These are phyloP conservation scores for Chelidonichthys spinosus DNA, from an alignment of 2,797 vertebrate genomes.

Conservation along the genomic window DNA sequence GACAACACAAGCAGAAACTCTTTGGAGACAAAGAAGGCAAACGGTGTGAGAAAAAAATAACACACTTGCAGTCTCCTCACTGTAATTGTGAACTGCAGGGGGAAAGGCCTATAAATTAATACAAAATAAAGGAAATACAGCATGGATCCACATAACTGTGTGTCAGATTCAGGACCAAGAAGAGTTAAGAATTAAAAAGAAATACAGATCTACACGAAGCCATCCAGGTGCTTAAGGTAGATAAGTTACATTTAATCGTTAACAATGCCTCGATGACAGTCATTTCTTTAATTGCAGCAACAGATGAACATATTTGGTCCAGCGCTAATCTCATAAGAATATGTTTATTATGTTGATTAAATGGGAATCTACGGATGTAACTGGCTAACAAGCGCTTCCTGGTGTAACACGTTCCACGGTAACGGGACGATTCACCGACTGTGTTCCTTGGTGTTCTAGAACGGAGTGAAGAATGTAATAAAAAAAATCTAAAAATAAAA, in stretches of 20 bases:
- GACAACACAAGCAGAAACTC: conserved; percentile 25
- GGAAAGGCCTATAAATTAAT: not conserved
- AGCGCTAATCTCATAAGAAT: conserved; percentile 1
- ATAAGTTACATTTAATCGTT: conserved; percentile 14
- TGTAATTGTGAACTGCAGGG: not conserved
- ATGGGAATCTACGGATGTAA: not conserved
- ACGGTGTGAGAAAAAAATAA: conserved; percentile 28
- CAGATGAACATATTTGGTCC: conserved; percentile 32
- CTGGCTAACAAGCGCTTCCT: not conserved
- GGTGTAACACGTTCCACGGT: not conserved
- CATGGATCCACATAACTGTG: not conserved
- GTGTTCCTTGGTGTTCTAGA: not conserved
- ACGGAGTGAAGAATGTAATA: not conserved
- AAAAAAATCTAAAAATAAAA: not conserved
- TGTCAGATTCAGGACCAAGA: conserved; percentile 2
- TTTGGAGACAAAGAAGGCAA: conserved; percentile 59
- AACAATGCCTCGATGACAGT: not conserved
- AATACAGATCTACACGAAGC: conserved; percentile 6
- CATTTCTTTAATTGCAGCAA: not conserved
- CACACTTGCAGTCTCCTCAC: conserved; percentile 23
- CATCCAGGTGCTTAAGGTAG: not conserved
- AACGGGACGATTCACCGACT: not conserved
- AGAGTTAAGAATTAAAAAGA: not conserved
- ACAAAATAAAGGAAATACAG: not conserved
- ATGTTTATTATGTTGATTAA: not conserved